A percentile compares a stretch with the other conserved stretches of the same genome.
These are phyloP conservation scores for Limnephilus marmoratus DNA, from an alignment of 2,888 invertebrate species.

Conservation along the genomic window DNA sequence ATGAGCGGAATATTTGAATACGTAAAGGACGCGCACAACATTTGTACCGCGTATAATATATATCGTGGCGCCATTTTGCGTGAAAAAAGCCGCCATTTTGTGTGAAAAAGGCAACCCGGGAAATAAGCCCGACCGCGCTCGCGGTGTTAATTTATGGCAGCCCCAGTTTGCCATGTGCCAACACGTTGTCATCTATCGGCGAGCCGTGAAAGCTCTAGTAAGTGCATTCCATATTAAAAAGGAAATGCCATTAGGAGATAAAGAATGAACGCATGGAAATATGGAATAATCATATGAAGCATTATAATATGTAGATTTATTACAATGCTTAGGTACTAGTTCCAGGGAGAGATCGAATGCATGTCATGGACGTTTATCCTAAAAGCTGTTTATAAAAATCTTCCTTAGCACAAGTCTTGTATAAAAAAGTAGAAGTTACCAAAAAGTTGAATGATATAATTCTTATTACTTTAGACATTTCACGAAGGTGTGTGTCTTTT, in stretches of 20 bases:
- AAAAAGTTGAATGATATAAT: too few species aligned
- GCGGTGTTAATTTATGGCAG: constrained; percentile 35
- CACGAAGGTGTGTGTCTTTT: too few species aligned
- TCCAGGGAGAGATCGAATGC: too few species aligned
- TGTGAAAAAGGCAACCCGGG: not conserved
- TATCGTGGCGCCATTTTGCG: not conserved
- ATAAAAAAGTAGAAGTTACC: too few species aligned
- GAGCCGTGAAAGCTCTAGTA: constrained; percentile 9
- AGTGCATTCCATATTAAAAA: constrained; percentile 24
- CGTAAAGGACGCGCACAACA: not conserved
- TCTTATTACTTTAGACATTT: too few species aligned
- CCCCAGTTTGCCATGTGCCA: not conserved
- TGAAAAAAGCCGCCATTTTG: not conserved
- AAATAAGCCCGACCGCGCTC: not conserved
- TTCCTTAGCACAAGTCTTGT: too few species aligned
- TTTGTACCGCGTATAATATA: not conserved
- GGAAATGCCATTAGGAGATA: not conserved
- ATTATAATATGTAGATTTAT: not conserved
- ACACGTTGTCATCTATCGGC: constrained; percentile 6
- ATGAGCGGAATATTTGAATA: not conserved
- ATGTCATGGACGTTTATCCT: too few species aligned
- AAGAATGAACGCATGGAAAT: not conserved
- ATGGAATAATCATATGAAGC: not conserved
- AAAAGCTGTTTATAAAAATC: too few species aligned
- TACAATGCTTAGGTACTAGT: too few species aligned